These are phyloP conservation scores for Acrocephalus kingi DNA, from an alignment of 2,113 vertebrate genomes.

Conservation along the genomic window DNA sequence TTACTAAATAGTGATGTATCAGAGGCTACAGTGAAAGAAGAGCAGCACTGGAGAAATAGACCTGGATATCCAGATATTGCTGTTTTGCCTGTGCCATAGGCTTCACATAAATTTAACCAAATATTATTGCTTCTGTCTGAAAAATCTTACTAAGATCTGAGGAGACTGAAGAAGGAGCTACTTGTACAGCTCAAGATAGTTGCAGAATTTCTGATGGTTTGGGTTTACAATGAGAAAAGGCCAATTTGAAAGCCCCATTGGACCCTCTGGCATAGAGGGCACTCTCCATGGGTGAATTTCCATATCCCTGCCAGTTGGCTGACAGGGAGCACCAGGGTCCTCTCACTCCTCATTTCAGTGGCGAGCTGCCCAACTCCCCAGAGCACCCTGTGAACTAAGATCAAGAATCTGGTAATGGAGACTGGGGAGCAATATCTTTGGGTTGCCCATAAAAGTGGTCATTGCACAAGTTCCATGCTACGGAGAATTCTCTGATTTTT, in stretches of 20 bases:
- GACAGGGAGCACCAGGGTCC: not conserved
- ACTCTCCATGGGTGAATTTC: not conserved
- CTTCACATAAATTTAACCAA: not conserved
- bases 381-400: not conserved
- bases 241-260: not conserved
- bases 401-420: not conserved
- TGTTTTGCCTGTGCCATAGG: not conserved
- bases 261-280: not conserved
- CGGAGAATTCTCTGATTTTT: not conserved
- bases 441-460: not conserved
- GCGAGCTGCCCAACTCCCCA: not conserved
- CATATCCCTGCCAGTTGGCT: not conserved
- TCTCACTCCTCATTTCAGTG: not conserved
- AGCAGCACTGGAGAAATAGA: not conserved
- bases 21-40: not conserved
- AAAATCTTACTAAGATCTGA: not conserved
- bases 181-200: fast-evolving
- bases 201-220: not conserved
- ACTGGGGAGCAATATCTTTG: not conserved
- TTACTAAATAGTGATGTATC: not conserved
- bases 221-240: not conserved
- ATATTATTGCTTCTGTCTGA: not conserved
- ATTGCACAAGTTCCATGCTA: not conserved
- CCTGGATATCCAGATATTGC: not conserved
- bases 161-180: not conserved